These are phyloP conservation scores for Tarsius wallacei DNA, from an alignment of 2,797 vertebrate species.

Conservation along the genomic window DNA sequence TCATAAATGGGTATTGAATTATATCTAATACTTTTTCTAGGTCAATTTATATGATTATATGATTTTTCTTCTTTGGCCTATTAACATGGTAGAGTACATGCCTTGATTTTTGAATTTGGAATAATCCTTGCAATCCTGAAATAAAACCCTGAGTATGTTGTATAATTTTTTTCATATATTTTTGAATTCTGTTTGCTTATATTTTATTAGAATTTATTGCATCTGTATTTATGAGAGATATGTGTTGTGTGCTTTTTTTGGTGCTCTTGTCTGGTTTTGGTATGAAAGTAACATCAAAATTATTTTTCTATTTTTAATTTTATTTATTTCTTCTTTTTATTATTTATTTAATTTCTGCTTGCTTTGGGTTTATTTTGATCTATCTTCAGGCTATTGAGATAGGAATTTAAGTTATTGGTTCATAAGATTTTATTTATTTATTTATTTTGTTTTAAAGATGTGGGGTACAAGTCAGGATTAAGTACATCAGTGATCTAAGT, in stretches of 20 bases:
- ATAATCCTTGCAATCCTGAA: slow-evolving; percentile 8
- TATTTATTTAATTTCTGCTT: slow-evolving; percentile 31
- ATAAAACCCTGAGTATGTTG: background rate
- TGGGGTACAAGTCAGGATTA: no score
- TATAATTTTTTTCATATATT: slow-evolving; percentile 27
- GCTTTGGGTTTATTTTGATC: background rate
- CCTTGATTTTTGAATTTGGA: slow-evolving; percentile 30
- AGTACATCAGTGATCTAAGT: no score
- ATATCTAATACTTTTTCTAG: slow-evolving; percentile 17
- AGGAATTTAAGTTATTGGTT: slow-evolving; percentile 6
- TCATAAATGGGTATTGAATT: slow-evolving; percentile 20
- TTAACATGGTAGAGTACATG: slow-evolving; percentile 14
- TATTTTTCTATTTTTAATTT: slow-evolving; percentile 30
- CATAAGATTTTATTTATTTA: no score
- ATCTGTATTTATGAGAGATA: background rate
- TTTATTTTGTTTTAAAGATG: no score
- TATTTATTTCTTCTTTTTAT: slow-evolving; percentile 38
- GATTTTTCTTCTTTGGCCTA: slow-evolving; percentile 37
- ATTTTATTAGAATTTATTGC: slow-evolving; percentile 3
- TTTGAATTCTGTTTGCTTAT: slow-evolving; percentile 24
- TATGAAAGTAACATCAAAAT: slow-evolving; percentile 17
- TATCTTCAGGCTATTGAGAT: background rate
- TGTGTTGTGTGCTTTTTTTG: slow-evolving; percentile 35
- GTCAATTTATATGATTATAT: background rate
- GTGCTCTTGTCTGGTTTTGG: background rate